Base-by-base conservation (phyloP, 2,113 vertebrate species). In the Amphiprion ocellaris region DNA sequence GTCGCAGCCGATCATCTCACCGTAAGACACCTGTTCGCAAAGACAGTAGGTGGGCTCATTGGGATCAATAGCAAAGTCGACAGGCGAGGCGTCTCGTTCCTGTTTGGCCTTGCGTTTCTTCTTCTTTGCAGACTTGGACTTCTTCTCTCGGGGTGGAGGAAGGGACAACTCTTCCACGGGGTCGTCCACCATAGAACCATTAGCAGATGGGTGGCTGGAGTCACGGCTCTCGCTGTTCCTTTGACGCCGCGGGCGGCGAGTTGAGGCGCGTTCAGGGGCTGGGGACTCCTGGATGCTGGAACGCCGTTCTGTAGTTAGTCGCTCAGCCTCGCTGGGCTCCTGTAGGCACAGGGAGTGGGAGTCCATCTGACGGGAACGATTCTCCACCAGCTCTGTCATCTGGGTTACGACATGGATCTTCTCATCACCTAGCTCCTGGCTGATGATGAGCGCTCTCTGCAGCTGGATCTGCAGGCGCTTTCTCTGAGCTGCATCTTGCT, bases 361-460 rank as follows among this genome's bases (percentile, higher is more conserved):
- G 81, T 99, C 98, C 95, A 99, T 99, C 86, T 99, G 98, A 39
- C 97, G 95, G 19, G 97, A 97, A 69, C 97, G 96, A 68, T 98
- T 99, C 91, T 99, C 98, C 70, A 98, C 97, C 83, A 97, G 89
- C 92, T 99, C 98, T 0, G 97, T 95, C 96, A 99, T 98, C 82
- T 99, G 98, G 24, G 98, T 97, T 55, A 99, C 98, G 74, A 99
- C 96, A 6, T 98, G 97, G 88, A 99, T 98, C 89, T 99, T 99
- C 91, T 99, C 98, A 37, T 99, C 98, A 11, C 98, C 98, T 26
- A 99, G 93, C 89, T 99, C 98, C 83, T 99, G 98, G 87, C 96
- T 99, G 92, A 95, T 93, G 90, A 99, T 99, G 71, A 99, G 94
- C 0, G 98, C 98, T 12, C 97, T 93, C 93, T 99, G 97, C 53